These are phyloP conservation scores for Phrynocephalus forsythii DNA, from an alignment of 2,797 vertebrate species.

Conservation along the genomic window DNA sequence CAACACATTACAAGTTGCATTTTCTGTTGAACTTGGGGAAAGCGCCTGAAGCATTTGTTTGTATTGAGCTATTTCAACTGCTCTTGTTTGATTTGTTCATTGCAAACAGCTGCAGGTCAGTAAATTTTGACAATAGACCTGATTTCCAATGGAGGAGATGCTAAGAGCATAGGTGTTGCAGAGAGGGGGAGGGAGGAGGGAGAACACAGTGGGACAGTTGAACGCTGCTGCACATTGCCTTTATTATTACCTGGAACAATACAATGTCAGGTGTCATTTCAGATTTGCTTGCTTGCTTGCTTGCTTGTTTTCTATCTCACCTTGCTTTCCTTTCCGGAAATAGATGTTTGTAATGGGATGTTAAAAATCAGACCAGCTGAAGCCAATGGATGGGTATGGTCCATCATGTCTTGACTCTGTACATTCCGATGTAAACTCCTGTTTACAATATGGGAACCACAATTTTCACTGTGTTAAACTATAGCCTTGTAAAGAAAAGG, in stretches of 20 bases:
- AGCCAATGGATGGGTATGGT: not conserved
- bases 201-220: not conserved
- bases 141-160: not conserved
- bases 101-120: too few relatives aligned
- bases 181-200: not conserved
- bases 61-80: too few relatives aligned
- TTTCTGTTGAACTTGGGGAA: too few relatives aligned
- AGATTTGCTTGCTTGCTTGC: not conserved
- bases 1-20: too few relatives aligned
- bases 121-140: too few relatives aligned
- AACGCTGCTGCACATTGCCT: not conserved
- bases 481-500: slow-evolving; percentile 1
- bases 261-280: not conserved
- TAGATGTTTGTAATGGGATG: too few relatives aligned
- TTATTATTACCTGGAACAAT: not conserved
- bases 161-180: not conserved
- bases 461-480: slow-evolving; percentile 2
- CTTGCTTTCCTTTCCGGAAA: not conserved
- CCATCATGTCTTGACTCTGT: not conserved
- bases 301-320: not conserved
- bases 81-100: too few relatives aligned
- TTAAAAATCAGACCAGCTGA: not conserved
- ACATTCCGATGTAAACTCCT: not conserved
- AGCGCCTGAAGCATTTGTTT: too few relatives aligned
- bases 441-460: not conserved